Conservation (phyloP, 2,888 invertebrate species). For the Polyommatus icarus region DNA sequence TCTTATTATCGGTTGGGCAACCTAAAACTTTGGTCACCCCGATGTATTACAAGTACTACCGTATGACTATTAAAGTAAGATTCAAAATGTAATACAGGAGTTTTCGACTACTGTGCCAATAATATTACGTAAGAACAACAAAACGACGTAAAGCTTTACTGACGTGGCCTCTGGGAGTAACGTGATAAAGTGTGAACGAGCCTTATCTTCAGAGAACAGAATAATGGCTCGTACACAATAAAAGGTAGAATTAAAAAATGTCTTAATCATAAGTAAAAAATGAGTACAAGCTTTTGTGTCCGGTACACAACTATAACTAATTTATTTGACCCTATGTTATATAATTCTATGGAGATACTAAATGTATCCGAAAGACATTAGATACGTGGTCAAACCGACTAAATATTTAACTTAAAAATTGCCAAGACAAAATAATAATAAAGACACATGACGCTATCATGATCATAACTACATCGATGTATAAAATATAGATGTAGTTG, state of each 20-base stretch:
- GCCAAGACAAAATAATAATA: too few relatives aligned
- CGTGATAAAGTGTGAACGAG: not conserved
- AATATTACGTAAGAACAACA: conserved; percentile 15
- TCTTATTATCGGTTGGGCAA: too few relatives aligned
- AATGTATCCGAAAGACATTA: not conserved
- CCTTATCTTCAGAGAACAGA: not conserved
- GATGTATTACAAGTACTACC: not conserved
- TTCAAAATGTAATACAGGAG: not conserved
- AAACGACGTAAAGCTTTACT: conserved; percentile 27
- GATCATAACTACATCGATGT: not conserved
- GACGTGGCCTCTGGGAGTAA: conserved; percentile 20
- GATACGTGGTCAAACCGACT: too few relatives aligned
- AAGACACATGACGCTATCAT: too few relatives aligned
- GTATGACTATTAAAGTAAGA: not conserved
- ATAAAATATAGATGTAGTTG: not conserved
- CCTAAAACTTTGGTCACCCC: too few relatives aligned
- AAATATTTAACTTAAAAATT: too few relatives aligned
- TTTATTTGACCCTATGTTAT: too few relatives aligned
- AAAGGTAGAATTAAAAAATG: not conserved
- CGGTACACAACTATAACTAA: not conserved
- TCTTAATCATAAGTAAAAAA: not conserved
- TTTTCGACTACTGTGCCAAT: not conserved
- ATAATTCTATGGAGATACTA: too few relatives aligned
- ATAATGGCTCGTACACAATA: not conserved
- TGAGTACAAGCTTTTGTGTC: not conserved